These are phyloP conservation scores for Spilarctia lutea DNA, from an alignment of 2,888 invertebrate genomes.

Conservation along the genomic window DNA sequence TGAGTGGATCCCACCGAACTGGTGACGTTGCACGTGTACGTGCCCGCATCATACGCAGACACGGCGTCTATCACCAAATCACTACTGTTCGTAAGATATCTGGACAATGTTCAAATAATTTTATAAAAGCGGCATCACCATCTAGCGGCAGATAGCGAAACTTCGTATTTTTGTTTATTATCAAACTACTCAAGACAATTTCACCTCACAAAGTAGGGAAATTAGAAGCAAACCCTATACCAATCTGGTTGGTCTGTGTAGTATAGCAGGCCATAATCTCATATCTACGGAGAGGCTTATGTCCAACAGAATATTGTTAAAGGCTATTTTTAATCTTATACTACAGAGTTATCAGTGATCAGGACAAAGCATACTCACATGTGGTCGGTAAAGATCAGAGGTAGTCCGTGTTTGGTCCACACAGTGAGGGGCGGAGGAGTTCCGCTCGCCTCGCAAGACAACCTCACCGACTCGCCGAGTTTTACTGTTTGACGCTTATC, in stretches of 20 bases:
- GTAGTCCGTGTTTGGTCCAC: constrained; percentile 77
- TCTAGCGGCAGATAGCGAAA: not conserved
- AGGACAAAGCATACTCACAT: constrained; percentile 61
- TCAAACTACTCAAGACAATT: too few relatives aligned
- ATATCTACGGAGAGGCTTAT: too few relatives aligned
- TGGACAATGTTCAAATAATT: constrained; percentile 34
- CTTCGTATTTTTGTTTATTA: not conserved
- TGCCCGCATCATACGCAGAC: constrained; percentile 68
- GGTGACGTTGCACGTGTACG: constrained; percentile 74
- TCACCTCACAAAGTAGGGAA: too few relatives aligned
- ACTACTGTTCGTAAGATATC: constrained; percentile 58
- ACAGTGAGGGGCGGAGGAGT: constrained; percentile 74
- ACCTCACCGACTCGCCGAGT: constrained; percentile 57
- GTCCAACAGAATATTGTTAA: too few relatives aligned
- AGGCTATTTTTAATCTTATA: too few relatives aligned
- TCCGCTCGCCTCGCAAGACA: constrained; percentile 73
- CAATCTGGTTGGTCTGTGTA: too few relatives aligned
- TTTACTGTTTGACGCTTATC: constrained; percentile 52
- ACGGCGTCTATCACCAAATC: constrained; percentile 66
- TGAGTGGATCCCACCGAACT: constrained; percentile 70
- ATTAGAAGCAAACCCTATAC: too few relatives aligned
- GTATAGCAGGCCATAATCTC: too few relatives aligned
- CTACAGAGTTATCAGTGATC: too few relatives aligned
- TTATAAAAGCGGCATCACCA: not conserved
- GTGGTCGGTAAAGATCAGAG: constrained; percentile 66